Conservation (phyloP, 1,140 invertebrate species). For the Brachionus sp. region DNA sequence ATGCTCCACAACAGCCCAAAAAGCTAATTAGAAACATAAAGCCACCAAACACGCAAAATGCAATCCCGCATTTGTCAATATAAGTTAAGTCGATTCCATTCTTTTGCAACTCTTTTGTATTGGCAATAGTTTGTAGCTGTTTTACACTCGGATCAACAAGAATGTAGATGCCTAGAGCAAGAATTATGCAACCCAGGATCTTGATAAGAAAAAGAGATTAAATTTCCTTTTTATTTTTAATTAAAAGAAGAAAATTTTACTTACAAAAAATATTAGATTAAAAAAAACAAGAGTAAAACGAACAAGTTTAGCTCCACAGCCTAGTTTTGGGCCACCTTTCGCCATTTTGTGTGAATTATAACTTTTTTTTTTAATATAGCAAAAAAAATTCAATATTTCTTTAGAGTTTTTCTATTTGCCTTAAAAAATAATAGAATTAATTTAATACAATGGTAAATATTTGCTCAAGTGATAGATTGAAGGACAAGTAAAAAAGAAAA, state of each 20-base stretch:
- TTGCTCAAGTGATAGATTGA: neutral
- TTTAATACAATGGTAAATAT: constrained; percentile 37
- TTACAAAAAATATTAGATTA: constrained; percentile 40
- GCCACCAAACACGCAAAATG: neutral
- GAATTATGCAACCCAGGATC: neutral
- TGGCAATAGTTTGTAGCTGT: neutral
- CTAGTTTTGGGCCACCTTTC: constrained; percentile 10
- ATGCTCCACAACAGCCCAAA: constrained; percentile 34
- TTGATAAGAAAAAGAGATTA: neutral
- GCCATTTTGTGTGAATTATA: neutral
- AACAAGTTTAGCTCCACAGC: constrained; percentile 12
- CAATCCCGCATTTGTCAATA: constrained; percentile 24
- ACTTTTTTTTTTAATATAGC: neutral
- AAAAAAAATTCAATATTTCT: neutral
- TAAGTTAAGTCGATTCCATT: constrained; percentile 2
- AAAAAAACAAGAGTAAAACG: constrained; percentile 1
- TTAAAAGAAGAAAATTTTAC: neutral
- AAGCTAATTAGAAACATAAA: constrained; percentile 38
- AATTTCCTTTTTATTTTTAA: neutral
- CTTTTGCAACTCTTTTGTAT: neutral
- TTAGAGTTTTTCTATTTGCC: constrained; percentile 7
- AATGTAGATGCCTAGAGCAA: neutral
- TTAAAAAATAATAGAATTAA: constrained; percentile 7
- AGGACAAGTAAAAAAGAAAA: constrained; percentile 10
- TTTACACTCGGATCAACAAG: constrained; percentile 1